Conservation (phyloP, 2,797 vertebrate species). For the Pithecia hirsuta region DNA sequence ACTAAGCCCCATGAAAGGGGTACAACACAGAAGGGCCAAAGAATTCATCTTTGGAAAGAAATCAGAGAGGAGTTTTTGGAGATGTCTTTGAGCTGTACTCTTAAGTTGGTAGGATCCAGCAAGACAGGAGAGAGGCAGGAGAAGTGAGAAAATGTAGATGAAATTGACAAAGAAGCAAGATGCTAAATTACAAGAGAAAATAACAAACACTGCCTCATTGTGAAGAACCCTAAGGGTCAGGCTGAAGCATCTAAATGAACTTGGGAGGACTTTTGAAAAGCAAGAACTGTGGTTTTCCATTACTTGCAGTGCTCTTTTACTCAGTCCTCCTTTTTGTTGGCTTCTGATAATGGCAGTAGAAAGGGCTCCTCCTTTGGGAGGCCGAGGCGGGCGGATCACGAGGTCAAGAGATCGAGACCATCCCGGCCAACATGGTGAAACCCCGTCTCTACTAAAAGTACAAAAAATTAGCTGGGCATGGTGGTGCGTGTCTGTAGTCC, state of each 20-base stretch:
- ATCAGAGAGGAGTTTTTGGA: not conserved
- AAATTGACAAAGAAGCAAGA: not conserved
- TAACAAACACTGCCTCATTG: not conserved
- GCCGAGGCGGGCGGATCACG: too few relatives aligned
- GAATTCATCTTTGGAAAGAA: not conserved
- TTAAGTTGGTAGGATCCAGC: not conserved
- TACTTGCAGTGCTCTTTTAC: not conserved
- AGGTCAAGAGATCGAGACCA: too few relatives aligned
- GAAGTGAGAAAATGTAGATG: not conserved
- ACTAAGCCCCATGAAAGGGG: not conserved
- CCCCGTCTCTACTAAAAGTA: too few relatives aligned
- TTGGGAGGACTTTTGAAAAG: not conserved
- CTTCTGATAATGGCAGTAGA: not conserved
- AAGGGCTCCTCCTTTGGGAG: not conserved
- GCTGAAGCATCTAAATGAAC: not conserved
- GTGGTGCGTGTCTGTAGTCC: too few relatives aligned
- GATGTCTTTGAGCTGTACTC: not conserved
- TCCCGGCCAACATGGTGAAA: too few relatives aligned
- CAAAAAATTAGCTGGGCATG: too few relatives aligned
- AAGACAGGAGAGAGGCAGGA: not conserved
- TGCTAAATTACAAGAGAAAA: not conserved
- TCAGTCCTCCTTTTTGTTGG: not conserved
- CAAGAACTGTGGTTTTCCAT: not conserved
- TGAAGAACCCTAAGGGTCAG: not conserved
- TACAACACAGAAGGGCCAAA: not conserved